phyloP scores from a whole-genome alignment of 2,888 invertebrate genomes.

The Habrosyne pyritoides region DNA sequence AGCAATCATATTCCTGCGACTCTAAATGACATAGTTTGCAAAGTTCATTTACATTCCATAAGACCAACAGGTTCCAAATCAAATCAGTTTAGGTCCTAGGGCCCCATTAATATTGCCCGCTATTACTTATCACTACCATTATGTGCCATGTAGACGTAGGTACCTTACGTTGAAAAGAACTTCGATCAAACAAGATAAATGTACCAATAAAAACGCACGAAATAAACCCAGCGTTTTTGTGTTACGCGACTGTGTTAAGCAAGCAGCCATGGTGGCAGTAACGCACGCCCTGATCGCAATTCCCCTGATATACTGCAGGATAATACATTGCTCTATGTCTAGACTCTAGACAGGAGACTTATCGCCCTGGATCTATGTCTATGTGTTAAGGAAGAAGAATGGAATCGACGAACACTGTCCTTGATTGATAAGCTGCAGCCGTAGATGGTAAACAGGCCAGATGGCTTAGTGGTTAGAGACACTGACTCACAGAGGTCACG shows the following conservation, averaged over 20 bases:
- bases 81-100: no score
- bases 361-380: not conserved
- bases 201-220: not conserved
- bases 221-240: not conserved
- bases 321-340: not conserved
- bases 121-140: no score
- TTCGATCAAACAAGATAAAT: not conserved
- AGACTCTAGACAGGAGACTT: not conserved
- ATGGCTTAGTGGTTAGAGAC: no score
- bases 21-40: no score
- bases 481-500: no score
- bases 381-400: not conserved
- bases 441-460: no score
- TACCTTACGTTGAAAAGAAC: no score
- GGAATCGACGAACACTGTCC: not conserved
- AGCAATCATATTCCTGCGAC: no score
- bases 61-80: no score
- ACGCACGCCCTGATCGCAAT: not conserved
- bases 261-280: not conserved
- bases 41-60: no score
- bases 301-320: not conserved
- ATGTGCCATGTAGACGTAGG: no score
- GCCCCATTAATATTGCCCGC: no score
- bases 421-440: not conserved
- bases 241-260: not conserved